phyloP scores from a whole-genome alignment of 2,888 invertebrate species.

The Dendrolimus houi region DNA sequence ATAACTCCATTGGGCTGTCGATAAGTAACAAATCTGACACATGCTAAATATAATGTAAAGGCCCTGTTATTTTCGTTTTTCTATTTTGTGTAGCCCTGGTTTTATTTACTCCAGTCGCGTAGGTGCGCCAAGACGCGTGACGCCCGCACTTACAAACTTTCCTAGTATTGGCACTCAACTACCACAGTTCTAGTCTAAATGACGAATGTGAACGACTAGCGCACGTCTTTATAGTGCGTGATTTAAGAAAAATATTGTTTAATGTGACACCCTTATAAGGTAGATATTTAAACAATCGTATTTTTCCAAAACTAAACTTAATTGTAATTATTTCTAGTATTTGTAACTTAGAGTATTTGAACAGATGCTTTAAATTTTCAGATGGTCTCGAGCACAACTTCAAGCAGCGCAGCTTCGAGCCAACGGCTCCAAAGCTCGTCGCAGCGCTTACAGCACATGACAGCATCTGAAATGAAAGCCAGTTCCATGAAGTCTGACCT shows the following conservation, averaged over 20 bases:
- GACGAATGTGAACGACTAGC: constrained; percentile 49
- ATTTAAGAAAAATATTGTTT: neutral
- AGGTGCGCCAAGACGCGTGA: constrained; percentile 70
- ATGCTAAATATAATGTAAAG: constrained; percentile 35
- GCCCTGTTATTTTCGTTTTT: constrained; percentile 50
- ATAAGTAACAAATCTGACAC: constrained; percentile 26
- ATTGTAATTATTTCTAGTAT: too few species aligned
- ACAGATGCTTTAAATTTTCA: constrained; percentile 18
- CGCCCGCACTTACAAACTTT: constrained; percentile 54
- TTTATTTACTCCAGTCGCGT: constrained; percentile 55
- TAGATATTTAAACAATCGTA: neutral
- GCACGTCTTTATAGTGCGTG: constrained; percentile 15
- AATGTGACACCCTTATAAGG: neutral
- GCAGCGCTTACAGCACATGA: constrained; percentile 70
- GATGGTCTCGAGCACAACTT: constrained; percentile 77
- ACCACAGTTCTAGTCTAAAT: constrained; percentile 62
- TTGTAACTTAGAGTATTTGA: too few species aligned
- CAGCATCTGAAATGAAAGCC: constrained; percentile 86
- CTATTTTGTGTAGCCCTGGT: constrained; percentile 60
- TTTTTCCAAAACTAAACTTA: neutral
- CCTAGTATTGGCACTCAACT: constrained; percentile 71
- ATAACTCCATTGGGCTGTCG: constrained; percentile 18
- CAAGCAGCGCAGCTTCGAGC: constrained; percentile 76
- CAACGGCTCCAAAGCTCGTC: constrained; percentile 77
- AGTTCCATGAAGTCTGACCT: constrained; percentile 89